Evolutionary conservation across 2,888 invertebrate species (phyloP).

Genomic region (Serrognathus titanus): DNA sequence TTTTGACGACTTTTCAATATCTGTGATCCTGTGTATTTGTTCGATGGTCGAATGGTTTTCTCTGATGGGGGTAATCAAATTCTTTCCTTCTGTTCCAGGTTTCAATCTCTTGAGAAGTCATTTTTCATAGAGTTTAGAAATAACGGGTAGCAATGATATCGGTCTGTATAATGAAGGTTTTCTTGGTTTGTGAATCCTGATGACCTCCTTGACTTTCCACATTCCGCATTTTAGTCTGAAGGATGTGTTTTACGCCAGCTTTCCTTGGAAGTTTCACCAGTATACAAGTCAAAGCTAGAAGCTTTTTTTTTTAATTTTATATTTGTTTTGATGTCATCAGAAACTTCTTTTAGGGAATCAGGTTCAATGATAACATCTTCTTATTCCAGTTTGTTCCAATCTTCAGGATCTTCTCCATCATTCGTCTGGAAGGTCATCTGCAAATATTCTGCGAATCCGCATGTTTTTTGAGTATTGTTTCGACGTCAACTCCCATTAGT

Average conservation of each 20-base stretch:
- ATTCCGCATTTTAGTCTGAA: not conserved
- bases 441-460: conserved; percentile 4
- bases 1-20: conserved; percentile 5
- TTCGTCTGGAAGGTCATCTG: conserved; percentile 7
- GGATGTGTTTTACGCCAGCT: conserved; percentile 15
- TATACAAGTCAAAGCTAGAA: conserved; percentile 29
- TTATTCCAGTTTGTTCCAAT: not conserved
- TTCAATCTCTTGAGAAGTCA: conserved; percentile 20
- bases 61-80: conserved; percentile 9
- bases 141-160: conserved; percentile 25
- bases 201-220: conserved; percentile 25
- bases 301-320: conserved; percentile 15
- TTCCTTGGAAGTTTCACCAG: conserved; percentile 14
- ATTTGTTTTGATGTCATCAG: not conserved
- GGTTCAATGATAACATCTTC: conserved; percentile 3
- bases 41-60: conserved; percentile 16
- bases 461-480: conserved; percentile 5
- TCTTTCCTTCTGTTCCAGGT: conserved; percentile 6
- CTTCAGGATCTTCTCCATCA: too few relatives aligned
- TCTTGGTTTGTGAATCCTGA: conserved; percentile 27
- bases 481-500: conserved; percentile 6
- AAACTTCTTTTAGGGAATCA: conserved; percentile 2
- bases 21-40: conserved; percentile 11
- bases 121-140: conserved; percentile 28
- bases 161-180: conserved; percentile 22